A percentile compares a stretch with the other conserved stretches of the same genome.
Conservation (phyloP, 2,113 vertebrate genomes). For the Urocynchramus pylzowi region DNA sequence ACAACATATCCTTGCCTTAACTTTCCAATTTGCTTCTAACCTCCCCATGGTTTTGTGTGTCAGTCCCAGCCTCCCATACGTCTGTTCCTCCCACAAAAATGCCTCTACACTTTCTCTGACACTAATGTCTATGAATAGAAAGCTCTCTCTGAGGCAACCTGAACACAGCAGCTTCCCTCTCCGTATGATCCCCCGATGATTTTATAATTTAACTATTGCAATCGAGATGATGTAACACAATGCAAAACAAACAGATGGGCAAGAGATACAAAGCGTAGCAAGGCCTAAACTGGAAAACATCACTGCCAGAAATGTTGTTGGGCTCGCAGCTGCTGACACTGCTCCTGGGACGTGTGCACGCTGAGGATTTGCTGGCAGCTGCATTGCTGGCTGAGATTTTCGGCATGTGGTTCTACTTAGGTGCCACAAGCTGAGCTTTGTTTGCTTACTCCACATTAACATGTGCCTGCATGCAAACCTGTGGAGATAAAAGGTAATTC, state of each 20-base stretch:
- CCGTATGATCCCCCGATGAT: neutral
- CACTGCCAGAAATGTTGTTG: conserved; percentile 4
- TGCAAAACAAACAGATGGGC: conserved; percentile 55
- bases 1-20: neutral
- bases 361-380: conserved; percentile 13
- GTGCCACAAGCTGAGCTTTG: conserved; percentile 53
- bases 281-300: conserved; percentile 27
- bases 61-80: conserved; percentile 32
- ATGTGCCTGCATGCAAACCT: conserved; percentile 49
- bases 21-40: neutral
- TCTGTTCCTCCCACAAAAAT: conserved; percentile 43
- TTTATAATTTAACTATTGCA: conserved; percentile 34
- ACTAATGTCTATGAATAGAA: conserved; percentile 21
- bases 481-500: conserved; percentile 40
- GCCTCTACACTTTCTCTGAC: conserved; percentile 51
- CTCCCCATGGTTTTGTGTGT: neutral
- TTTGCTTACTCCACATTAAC: conserved; percentile 29
- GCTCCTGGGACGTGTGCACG: neutral
- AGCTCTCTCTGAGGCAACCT: neutral
- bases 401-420: conserved; percentile 20
- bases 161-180: neutral
- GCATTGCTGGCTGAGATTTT: neutral
- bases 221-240: neutral
- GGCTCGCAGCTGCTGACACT: conserved; percentile 5
- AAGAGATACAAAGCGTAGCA: neutral